phyloP scores from a whole-genome alignment of 2,113 vertebrate genomes.

The Gorsachius goisagi region DNA sequence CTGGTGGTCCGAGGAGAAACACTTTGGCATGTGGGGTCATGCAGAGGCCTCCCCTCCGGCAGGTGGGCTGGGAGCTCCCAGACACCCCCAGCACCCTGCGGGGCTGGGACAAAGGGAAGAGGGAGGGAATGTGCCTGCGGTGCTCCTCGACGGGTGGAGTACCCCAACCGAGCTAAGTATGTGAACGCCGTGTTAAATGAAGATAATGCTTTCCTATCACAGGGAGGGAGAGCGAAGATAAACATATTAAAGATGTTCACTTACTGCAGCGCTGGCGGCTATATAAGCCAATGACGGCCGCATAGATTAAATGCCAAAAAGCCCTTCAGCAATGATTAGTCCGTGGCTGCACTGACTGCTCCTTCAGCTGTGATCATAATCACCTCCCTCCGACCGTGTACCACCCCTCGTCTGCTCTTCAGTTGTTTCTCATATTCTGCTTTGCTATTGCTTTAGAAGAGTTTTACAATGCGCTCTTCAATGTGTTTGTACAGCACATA shows the following conservation, averaged over 20 bases:
- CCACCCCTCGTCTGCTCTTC: not conserved
- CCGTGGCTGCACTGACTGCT: not conserved
- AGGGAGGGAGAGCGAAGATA: not conserved
- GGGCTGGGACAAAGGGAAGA: not conserved
- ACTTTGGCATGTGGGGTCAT: accelerated
- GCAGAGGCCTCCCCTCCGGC: not conserved
- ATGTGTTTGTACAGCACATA: not conserved
- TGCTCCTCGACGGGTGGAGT: not conserved
- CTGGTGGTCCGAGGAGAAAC: not conserved
- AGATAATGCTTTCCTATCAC: not conserved
- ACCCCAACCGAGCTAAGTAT: accelerated
- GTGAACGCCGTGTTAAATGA: not conserved
- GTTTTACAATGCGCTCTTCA: not conserved
- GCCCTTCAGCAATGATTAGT: not conserved
- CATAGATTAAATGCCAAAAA: not conserved
- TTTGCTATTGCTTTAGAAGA: not conserved
- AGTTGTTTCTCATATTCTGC: not conserved
- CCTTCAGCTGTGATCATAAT: not conserved
- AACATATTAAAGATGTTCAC: conserved; percentile 6
- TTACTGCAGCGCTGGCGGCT: not conserved
- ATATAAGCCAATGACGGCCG: not conserved
- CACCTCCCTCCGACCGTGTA: not conserved
- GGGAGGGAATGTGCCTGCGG: accelerated
- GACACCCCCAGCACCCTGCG: accelerated
- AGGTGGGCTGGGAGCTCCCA: not conserved